Conservation (phyloP, 1,140 invertebrate genomes). For the Subanguina moxae region DNA sequence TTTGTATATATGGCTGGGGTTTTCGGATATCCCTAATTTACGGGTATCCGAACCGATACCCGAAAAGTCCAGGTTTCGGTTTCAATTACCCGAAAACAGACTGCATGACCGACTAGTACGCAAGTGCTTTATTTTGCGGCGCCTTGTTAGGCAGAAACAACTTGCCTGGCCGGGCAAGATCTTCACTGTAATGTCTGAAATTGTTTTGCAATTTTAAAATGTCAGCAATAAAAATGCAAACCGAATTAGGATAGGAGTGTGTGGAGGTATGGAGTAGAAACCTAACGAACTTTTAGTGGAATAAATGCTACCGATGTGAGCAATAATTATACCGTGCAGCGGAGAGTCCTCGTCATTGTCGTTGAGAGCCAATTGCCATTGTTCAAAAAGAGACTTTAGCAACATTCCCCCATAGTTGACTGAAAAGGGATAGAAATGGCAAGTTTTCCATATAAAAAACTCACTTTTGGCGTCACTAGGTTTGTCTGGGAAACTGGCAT, state of each 20-base stretch:
- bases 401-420: conserved; percentile 93
- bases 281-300: too few relatives aligned
- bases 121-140: background rate
- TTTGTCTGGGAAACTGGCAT: conserved; percentile 78
- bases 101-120: too few relatives aligned
- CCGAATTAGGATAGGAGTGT: conserved; percentile 94
- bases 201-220: background rate
- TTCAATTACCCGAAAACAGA: too few relatives aligned
- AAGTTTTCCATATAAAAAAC: too few relatives aligned
- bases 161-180: conserved; percentile 20
- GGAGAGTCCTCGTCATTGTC: conserved; percentile 58
- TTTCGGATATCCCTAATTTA: too few relatives aligned
- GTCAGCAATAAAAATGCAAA: conserved; percentile 60
- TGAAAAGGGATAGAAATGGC: conserved; percentile 7
- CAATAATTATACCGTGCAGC: conserved; percentile 72
- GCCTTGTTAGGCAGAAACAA: too few relatives aligned
- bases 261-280: conserved; percentile 85
- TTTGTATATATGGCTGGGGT: too few relatives aligned
- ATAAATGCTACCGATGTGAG: too few relatives aligned
- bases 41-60: too few relatives aligned
- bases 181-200: conserved; percentile 26
- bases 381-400: conserved; percentile 64
- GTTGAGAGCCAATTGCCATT: conserved; percentile 75
- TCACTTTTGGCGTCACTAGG: conserved; percentile 79
- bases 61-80: too few relatives aligned